Conservation (phyloP, 2,797 vertebrate species). For the Poecile montanus region DNA sequence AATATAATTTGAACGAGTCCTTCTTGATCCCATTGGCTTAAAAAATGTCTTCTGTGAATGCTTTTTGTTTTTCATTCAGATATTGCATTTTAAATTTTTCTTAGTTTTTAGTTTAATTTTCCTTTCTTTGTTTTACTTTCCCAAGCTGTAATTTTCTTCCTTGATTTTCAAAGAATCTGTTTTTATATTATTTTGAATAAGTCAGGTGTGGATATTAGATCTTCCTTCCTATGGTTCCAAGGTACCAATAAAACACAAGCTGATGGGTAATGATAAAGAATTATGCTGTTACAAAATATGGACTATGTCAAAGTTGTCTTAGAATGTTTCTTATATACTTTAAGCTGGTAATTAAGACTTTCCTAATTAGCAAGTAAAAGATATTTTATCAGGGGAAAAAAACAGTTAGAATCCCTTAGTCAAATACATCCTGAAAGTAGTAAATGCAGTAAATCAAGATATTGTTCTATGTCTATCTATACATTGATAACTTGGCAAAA, state of each 20-base stretch:
- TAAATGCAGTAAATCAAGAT: background rate
- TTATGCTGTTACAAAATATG: background rate
- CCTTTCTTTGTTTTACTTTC: background rate
- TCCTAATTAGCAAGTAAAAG: background rate
- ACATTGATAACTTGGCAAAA: background rate
- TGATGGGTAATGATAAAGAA: background rate
- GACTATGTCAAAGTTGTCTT: background rate
- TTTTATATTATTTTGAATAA: background rate
- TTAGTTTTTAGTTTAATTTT: background rate
- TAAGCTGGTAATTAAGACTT: background rate
- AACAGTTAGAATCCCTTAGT: background rate
- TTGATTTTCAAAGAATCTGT: background rate
- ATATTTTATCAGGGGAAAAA: too few relatives aligned
- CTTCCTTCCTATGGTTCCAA: background rate
- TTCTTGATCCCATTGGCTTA: background rate
- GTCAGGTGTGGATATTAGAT: background rate
- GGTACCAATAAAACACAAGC: accelerated
- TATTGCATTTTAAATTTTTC: background rate
- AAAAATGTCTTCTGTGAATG: background rate
- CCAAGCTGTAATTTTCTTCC: too few relatives aligned
- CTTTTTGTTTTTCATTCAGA: background rate
- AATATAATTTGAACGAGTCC: background rate
- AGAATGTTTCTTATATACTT: background rate
- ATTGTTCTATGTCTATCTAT: background rate
- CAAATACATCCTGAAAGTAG: background rate